A percentile compares a stretch with the other conserved stretches of the same genome.
Evolutionary conservation across 2,113 vertebrate genomes (phyloP).

Genomic region (Dromiciops gliroides): DNA sequence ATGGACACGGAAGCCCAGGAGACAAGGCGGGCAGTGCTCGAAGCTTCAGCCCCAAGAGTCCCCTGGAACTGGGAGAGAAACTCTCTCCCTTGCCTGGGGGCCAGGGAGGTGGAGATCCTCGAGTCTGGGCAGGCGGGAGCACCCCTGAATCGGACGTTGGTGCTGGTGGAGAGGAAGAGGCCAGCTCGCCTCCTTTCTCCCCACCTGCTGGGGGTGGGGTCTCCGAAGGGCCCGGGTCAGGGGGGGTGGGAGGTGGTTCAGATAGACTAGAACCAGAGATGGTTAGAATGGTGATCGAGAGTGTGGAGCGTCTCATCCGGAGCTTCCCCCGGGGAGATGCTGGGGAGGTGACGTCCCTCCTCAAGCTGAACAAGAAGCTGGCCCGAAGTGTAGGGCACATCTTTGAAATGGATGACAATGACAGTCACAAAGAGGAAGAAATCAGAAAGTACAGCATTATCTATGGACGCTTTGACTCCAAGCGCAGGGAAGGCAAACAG

Average conservation of each 20-base stretch:
- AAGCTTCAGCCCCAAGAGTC: slow-evolving; percentile 90
- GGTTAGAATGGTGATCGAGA: slow-evolving; percentile 89
- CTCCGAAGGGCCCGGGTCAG: slow-evolving; percentile 83
- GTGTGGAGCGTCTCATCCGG: slow-evolving; percentile 91
- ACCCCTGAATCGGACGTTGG: slow-evolving; percentile 89
- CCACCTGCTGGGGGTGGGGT: slow-evolving; percentile 79
- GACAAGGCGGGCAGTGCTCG: slow-evolving; percentile 85
- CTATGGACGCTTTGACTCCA: slow-evolving; percentile 95
- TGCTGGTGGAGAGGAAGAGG: slow-evolving; percentile 87
- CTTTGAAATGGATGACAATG: slow-evolving; percentile 92
- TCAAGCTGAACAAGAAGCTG: slow-evolving; percentile 96
- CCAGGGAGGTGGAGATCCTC: slow-evolving; percentile 72
- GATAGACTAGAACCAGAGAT: slow-evolving; percentile 91
- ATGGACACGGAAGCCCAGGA: slow-evolving; percentile 89
- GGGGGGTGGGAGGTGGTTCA: slow-evolving; percentile 86
- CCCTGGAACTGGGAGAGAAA: slow-evolving; percentile 93
- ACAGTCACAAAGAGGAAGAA: slow-evolving; percentile 93
- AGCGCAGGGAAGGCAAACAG: slow-evolving; percentile 95
- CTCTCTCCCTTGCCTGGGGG: slow-evolving; percentile 87
- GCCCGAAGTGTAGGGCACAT: slow-evolving; percentile 95
- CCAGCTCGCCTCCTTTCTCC: slow-evolving; percentile 87
- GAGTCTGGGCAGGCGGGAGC: slow-evolving; percentile 89
- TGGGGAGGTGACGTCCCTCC: slow-evolving; percentile 88
- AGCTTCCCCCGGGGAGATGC: slow-evolving; percentile 90
- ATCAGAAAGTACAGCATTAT: slow-evolving; percentile 97